Conservation (phyloP, 1,140 invertebrate species). For the Apocrypta bakeri region DNA sequence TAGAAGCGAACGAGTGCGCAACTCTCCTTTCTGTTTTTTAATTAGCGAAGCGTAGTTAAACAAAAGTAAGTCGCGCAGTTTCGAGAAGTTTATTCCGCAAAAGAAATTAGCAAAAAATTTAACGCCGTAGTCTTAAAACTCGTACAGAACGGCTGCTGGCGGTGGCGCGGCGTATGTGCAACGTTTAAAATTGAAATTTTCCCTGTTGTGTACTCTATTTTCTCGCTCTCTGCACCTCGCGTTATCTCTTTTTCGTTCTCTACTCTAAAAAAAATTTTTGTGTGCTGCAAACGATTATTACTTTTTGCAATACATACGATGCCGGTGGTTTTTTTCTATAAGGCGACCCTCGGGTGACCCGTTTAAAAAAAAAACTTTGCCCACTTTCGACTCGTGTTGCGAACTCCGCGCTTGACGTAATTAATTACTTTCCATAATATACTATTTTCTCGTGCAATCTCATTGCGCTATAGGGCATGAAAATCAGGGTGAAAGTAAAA, state of each 20-base stretch:
- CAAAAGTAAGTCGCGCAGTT: slow-evolving; percentile 9
- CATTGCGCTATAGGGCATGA: no score
- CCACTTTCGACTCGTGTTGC: no score
- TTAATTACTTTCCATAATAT: no score
- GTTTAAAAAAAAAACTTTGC: no score
- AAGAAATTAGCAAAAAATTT: slow-evolving; percentile 47
- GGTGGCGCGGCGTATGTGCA: not conserved
- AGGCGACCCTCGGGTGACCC: no score
- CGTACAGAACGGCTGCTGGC: not conserved
- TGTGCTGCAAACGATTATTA: not conserved
- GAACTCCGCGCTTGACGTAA: no score
- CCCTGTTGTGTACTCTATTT: slow-evolving; percentile 48
- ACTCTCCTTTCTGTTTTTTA: slow-evolving; percentile 29
- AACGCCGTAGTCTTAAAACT: slow-evolving; percentile 30
- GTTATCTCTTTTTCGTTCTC: slow-evolving; percentile 32
- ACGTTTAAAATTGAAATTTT: slow-evolving; percentile 50
- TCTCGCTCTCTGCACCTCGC: slow-evolving; percentile 31
- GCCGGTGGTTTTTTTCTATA: no score
- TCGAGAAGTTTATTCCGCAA: slow-evolving; percentile 39
- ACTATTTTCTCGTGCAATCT: no score
- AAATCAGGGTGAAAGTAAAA: no score
- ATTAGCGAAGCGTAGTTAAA: slow-evolving; percentile 27
- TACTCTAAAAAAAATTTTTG: not conserved
- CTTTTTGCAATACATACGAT: not conserved
- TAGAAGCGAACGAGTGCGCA: not conserved